A percentile compares a stretch with the other conserved stretches of the same genome.
phyloP scores from a whole-genome alignment of 2,113 vertebrate genomes.

The Aphyosemion australe region DNA sequence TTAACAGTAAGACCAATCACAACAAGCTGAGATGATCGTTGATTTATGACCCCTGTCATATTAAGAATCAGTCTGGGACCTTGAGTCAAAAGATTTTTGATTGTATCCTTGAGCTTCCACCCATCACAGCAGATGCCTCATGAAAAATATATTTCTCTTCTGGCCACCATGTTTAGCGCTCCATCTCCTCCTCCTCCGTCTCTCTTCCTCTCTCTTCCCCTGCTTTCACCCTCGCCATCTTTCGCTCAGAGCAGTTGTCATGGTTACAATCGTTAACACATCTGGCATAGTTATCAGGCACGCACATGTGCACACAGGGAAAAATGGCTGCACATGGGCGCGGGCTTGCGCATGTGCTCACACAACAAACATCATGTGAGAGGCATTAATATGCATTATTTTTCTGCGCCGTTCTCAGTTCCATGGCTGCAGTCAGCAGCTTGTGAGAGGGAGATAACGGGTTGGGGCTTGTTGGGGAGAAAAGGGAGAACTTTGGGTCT shows the following conservation, averaged over 20 bases:
- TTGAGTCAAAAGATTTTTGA: conserved; percentile 63
- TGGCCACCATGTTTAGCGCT: conserved; percentile 66
- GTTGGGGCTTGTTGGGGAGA: conserved; percentile 33
- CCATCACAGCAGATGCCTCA: conserved; percentile 64
- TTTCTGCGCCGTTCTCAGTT: conserved; percentile 25
- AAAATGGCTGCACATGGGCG: conserved; percentile 15
- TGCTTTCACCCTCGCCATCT: conserved; percentile 56
- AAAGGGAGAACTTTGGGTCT: conserved; percentile 47
- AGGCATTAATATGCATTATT: conserved; percentile 56
- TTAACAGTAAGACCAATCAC: neutral
- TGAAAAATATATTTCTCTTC: conserved; percentile 76
- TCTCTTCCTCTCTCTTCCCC: conserved; percentile 12
- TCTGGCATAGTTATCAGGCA: conserved; percentile 70
- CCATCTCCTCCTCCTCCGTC: conserved; percentile 35
- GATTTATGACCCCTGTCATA: conserved; percentile 54
- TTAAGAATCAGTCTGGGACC: conserved; percentile 51
- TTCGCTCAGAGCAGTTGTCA: conserved; percentile 73
- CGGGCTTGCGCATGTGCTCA: neutral
- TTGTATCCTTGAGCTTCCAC: conserved; percentile 65
- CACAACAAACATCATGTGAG: conserved; percentile 15
- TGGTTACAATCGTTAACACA: conserved; percentile 79
- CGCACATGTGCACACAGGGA: conserved; percentile 26
- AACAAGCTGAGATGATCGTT: conserved; percentile 33
- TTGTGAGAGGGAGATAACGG: conserved; percentile 57
- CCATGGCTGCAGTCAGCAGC: conserved; percentile 43